A percentile compares a stretch with the other conserved stretches of the same genome.
phyloP scores from a whole-genome alignment of 2,888 invertebrate species.

The Amiota mariae region DNA sequence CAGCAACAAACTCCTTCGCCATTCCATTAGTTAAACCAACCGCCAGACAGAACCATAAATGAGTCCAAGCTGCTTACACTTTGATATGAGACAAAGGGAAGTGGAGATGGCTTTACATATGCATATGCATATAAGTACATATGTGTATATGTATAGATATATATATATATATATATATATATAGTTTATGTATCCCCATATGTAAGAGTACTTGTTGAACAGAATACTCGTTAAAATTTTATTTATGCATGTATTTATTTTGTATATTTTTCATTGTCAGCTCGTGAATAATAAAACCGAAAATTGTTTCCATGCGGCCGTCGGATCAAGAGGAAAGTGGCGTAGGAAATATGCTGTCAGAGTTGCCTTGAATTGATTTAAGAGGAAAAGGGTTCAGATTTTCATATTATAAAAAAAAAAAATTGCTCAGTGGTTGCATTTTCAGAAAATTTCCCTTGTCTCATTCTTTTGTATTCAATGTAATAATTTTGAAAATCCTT shows the following conservation, averaged over 20 bases:
- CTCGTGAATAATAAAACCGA: slow-evolving; percentile 29
- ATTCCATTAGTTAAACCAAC: neutral
- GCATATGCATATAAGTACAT: no score
- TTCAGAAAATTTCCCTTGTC: no score
- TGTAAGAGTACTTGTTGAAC: slow-evolving; percentile 23
- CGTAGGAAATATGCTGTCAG: slow-evolving; percentile 58
- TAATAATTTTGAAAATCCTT: no score
- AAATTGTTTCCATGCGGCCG: slow-evolving; percentile 13
- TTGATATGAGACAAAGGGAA: neutral
- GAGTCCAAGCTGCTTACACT: slow-evolving; percentile 3
- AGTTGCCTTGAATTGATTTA: slow-evolving; percentile 26
- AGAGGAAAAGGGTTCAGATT: no score
- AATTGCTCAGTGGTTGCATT: no score
- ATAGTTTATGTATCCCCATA: slow-evolving; percentile 38
- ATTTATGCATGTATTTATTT: slow-evolving; percentile 31
- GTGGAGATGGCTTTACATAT: no score
- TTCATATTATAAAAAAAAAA: no score
- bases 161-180: no score
- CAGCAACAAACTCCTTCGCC: no score
- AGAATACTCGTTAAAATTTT: slow-evolving; percentile 29
- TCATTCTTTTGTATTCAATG: no score
- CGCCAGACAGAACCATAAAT: neutral
- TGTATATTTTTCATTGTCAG: slow-evolving; percentile 30
- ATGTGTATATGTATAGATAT: neutral
- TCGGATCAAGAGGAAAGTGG: slow-evolving; percentile 48